These are phyloP conservation scores for Gallirallus australis DNA, from an alignment of 2,797 vertebrate genomes.

Conservation along the genomic window DNA sequence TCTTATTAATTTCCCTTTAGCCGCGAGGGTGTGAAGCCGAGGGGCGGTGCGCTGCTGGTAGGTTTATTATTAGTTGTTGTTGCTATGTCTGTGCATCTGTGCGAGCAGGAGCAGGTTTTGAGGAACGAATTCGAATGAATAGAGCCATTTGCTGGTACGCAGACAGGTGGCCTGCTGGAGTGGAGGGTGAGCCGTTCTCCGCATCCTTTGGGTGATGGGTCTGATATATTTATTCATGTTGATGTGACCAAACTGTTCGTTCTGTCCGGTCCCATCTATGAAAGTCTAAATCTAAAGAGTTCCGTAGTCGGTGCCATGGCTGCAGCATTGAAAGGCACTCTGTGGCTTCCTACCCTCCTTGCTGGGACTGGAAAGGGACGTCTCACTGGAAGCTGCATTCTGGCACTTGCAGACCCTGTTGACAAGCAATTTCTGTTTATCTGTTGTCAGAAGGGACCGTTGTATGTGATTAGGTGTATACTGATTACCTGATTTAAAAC, in stretches of 20 bases:
- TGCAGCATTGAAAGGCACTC: rapidly evolving
- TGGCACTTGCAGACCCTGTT: neutral
- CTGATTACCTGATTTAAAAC: slow-evolving; percentile 29
- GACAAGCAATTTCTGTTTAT: slow-evolving; percentile 24
- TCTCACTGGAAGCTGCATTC: neutral
- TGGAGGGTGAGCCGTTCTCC: neutral
- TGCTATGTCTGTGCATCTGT: neutral
- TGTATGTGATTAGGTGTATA: neutral
- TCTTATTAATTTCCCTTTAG: neutral
- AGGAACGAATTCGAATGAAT: neutral
- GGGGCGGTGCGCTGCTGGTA: neutral
- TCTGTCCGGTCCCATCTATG: neutral
- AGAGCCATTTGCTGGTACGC: neutral
- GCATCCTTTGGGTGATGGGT: neutral
- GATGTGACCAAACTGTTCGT: neutral
- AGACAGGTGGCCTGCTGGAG: neutral
- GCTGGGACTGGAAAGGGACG: neutral
- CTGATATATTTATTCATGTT: neutral
- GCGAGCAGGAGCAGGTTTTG: neutral
- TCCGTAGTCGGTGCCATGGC: rapidly evolving
- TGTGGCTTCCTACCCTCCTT: neutral
- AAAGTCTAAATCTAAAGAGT: neutral
- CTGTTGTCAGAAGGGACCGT: slow-evolving; percentile 42
- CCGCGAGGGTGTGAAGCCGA: rapidly evolving
- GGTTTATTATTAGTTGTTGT: neutral